Evolutionary conservation across 2,888 invertebrate species (phyloP).

Genomic region (Scaeva pyrastri): DNA sequence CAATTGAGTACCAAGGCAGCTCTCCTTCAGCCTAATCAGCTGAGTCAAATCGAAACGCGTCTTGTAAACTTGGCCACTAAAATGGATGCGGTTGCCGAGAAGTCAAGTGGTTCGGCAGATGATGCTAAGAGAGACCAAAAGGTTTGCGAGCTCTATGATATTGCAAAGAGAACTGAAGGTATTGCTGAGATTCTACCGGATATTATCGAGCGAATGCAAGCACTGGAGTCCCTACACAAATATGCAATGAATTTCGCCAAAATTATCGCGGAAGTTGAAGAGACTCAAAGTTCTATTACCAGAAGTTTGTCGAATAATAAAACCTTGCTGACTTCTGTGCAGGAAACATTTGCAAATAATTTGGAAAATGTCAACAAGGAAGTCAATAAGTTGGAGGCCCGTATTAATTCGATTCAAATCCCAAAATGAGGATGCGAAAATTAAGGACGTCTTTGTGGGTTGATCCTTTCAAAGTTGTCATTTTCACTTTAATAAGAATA

Average conservation of each 20-base stretch:
- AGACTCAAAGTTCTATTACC: constrained; percentile 89
- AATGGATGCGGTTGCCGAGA: constrained; percentile 89
- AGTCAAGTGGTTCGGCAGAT: constrained; percentile 85
- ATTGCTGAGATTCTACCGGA: constrained; percentile 90
- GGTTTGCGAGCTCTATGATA: constrained; percentile 90
- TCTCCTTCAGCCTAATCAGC: constrained; percentile 91
- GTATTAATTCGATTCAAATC: constrained; percentile 86
- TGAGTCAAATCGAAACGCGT: constrained; percentile 93
- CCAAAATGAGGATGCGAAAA: not conserved
- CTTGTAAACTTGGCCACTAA: constrained; percentile 90
- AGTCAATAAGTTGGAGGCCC: constrained; percentile 89
- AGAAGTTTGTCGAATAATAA: constrained; percentile 91
- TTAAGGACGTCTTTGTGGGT: not conserved
- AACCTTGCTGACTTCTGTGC: constrained; percentile 90
- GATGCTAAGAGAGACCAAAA: constrained; percentile 88
- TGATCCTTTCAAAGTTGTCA: not conserved
- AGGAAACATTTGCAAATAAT: constrained; percentile 92
- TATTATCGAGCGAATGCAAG: constrained; percentile 93
- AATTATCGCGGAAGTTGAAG: constrained; percentile 92
- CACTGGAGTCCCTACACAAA: constrained; percentile 94
- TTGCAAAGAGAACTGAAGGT: constrained; percentile 93
- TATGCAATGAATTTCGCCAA: constrained; percentile 95
- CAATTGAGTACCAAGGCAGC: constrained; percentile 91
- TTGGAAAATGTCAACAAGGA: constrained; percentile 91
- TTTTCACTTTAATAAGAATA: not conserved